phyloP scores from a whole-genome alignment of 2,797 vertebrate species.

The Rhinophrynus dorsalis region DNA sequence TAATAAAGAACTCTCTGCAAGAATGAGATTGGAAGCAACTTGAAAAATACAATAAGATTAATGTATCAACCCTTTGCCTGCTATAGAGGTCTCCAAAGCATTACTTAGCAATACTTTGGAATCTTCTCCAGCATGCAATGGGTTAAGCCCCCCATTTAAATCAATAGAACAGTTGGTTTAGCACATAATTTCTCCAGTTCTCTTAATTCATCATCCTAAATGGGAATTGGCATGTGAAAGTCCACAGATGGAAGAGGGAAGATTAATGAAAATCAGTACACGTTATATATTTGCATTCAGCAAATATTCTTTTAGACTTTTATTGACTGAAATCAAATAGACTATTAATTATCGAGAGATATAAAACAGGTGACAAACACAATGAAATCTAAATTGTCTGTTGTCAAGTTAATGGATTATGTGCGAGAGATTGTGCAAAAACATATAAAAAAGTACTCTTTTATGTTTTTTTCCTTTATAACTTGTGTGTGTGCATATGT shows the following conservation, averaged over 20 bases:
- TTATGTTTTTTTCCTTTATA: neutral
- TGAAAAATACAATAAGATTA: too few species aligned
- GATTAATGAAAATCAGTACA: neutral
- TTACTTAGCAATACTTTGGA: too few species aligned
- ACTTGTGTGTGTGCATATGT: too few species aligned
- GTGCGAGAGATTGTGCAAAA: neutral
- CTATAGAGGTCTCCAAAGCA: too few species aligned
- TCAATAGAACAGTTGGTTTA: too few species aligned
- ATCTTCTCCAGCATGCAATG: too few species aligned
- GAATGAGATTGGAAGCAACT: too few species aligned
- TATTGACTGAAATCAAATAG: conserved; percentile 36
- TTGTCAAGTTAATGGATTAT: conserved; percentile 1
- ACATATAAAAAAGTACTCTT: neutral
- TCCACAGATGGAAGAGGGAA: conserved; percentile 11
- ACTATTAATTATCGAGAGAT: conserved; percentile 17
- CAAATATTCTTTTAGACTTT: conserved; percentile 28
- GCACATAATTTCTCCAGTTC: too few species aligned
- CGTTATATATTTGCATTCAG: conserved; percentile 11
- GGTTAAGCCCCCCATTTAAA: too few species aligned
- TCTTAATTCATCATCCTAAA: too few species aligned
- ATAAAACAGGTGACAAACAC: conserved; percentile 15
- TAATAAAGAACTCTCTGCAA: too few species aligned
- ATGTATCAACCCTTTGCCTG: too few species aligned
- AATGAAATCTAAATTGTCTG: conserved; percentile 2
- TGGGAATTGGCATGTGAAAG: neutral